Evolutionary conservation across 2,113 vertebrate species (phyloP), one percentile per base, ranked within the genome.

Genomic region (Labeo catla): DNA sequence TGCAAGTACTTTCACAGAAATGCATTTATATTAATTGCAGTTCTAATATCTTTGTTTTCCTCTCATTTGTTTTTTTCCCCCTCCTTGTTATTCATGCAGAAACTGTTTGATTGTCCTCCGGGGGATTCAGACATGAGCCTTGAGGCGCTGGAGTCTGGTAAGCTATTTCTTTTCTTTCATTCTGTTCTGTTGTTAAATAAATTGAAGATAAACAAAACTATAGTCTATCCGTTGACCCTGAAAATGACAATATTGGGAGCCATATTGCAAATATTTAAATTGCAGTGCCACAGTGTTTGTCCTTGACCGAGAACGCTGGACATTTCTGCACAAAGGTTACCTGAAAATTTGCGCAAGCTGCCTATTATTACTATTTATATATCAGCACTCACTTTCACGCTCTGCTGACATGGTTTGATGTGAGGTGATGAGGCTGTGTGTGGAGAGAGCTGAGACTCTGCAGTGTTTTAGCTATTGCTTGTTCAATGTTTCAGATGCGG

Each of bases 401-500:
- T 73, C 70, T 73, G 70, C n/a, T 45, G 39, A 73, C 10, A n/a
- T 73, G 70, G 70, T n/a, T 72, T 73, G 16, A 72, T 70, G 36
- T 70, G 36, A 70, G 66, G 66, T 70, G 66, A 39, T 39, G 65
- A 70, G 15, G 66, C 66, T 19, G 34, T 19, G 23, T 66, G 36
- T 70, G 66, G 34, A 39, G 15, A 70, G 36, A 43, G 39, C 39
- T 45, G 19, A 73, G 36, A 70, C 66, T 39, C 13, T 66, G 63
- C 19, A 7, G 50, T 52, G 13, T 83, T 12, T 77, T 2, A 47
- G 10, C 19, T 79, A 19, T 63, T 4, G 84, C 52, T 89, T 8
- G 39, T 87, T 82, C 4, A 82, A 63, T 76, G 23, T 91, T 93
- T 73, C 92, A 99, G 98, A 97, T 91, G 95, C 94, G 89, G 97